Percentiles rank a stretch among this genome's conserved stretches.
These are phyloP conservation scores for Dolichotis patagonum DNA, from an alignment of 2,113 vertebrate genomes.

Conservation along the genomic window DNA sequence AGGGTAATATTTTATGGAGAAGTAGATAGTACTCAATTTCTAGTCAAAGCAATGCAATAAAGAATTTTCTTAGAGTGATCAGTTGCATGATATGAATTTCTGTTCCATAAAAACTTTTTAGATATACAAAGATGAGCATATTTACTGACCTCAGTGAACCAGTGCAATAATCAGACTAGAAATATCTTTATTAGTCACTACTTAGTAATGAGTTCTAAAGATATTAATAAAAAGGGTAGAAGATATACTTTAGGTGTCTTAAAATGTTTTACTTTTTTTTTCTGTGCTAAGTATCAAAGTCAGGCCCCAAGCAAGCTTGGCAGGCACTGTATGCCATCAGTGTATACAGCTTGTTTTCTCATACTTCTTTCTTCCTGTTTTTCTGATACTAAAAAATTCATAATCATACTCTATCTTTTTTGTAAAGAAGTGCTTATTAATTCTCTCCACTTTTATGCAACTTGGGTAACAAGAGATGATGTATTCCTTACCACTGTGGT, in stretches of 20 bases:
- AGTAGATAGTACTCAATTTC: not conserved
- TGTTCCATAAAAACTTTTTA: not conserved
- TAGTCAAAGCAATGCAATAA: not conserved
- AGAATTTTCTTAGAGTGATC: not conserved
- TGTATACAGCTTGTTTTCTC: not conserved
- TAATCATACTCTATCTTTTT: not conserved
- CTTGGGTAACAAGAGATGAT: not conserved
- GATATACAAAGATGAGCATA: not conserved
- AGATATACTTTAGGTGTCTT: not conserved
- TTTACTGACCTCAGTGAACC: not conserved
- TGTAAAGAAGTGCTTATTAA: not conserved
- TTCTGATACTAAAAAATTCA: not conserved
- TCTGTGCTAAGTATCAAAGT: not conserved
- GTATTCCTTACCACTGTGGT: not conserved
- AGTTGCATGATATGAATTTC: not conserved
- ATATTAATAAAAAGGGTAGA: not conserved
- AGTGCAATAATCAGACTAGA: not conserved
- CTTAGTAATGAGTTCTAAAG: not conserved
- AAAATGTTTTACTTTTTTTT: not conserved
- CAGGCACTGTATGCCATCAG: fast-evolving
- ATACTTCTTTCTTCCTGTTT: not conserved
- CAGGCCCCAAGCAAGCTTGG: not conserved
- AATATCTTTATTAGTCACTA: not conserved
- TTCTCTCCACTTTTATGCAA: not conserved
- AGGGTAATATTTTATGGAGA: not conserved